Base-by-base conservation (phyloP, 2,888 invertebrate genomes). In the Lithophane ornitopus region DNA sequence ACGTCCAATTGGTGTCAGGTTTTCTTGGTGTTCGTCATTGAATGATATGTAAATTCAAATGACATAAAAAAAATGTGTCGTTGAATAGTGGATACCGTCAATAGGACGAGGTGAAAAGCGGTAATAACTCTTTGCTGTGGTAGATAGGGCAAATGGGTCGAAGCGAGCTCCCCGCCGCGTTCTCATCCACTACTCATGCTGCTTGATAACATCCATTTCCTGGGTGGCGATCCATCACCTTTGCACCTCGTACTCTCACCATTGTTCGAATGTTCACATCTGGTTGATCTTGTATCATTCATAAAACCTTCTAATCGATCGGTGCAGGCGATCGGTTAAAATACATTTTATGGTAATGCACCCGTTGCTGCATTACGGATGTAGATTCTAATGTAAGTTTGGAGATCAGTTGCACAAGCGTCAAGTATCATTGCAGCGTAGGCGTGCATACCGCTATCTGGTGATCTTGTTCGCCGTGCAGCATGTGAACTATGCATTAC, bases 291-390 rank as follows among this genome's bases (percentile, higher is more conserved):
- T 66, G 85, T 88, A 85, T 82, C 81, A 86, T 82, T 87, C 88
- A 83, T 85, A 87, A 84, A 87, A 84, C 63, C 41, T 58, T 70
- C 80, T 84, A 82, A 86, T 81, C 76, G 84, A 84, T 87, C 74
- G 76, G 66, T 67, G 80, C 79, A 87, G 76, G 80, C 87, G 85
- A 91, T 92, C 89, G 85, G 88, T 90, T 88, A 87, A 92, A 93
- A 94, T 94, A 92, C 90, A 91, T 92, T 94, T 93, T 93, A 94
- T 94, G 93, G 88, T 94, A 92, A 94, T 94, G 92, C 92, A 92
- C 91, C 89, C 89, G 90, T 91, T 92, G 91, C 89, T 87, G 91
- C 90, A 89, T 90, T 91, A 90, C 91, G 89, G 90, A 88, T 86
- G 86, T 88, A 87, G 90, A 91, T 91, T 91, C 86, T 88, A 89